Evolutionary conservation across 1,140 invertebrate species (phyloP).

Genomic region (Proctacanthus coquilletti): DNA sequence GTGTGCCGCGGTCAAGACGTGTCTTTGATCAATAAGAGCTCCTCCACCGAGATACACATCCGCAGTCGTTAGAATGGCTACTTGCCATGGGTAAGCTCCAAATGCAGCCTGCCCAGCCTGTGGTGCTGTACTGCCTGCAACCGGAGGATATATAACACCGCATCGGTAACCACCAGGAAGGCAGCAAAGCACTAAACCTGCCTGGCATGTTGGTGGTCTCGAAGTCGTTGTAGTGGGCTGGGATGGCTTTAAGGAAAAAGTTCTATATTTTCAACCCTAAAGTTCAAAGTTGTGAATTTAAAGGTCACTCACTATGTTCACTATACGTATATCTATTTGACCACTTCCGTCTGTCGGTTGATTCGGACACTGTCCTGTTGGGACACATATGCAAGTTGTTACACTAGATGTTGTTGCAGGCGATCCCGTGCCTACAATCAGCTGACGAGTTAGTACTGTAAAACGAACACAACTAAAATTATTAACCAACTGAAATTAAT

Average conservation of each 20-base stretch:
- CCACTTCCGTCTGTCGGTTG: slow-evolving; percentile 29
- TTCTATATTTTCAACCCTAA: background rate
- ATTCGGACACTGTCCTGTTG: slow-evolving; percentile 18
- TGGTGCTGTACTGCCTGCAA: slow-evolving; percentile 12
- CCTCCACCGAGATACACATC: slow-evolving; percentile 51
- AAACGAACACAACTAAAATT: too few relatives aligned
- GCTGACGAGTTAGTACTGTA: slow-evolving; percentile 18
- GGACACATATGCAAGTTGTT: slow-evolving; percentile 21
- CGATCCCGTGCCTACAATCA: slow-evolving; percentile 18
- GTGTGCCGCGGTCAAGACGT: slow-evolving; percentile 54
- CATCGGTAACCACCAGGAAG: slow-evolving; percentile 23
- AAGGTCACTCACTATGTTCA: slow-evolving; percentile 32
- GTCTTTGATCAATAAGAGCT: slow-evolving; percentile 41
- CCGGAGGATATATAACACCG: slow-evolving; percentile 19
- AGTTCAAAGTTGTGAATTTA: background rate
- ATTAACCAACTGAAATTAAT: too few relatives aligned
- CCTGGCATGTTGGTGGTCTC: slow-evolving; percentile 13
- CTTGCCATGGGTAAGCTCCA: slow-evolving; percentile 28
- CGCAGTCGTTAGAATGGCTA: slow-evolving; percentile 30
- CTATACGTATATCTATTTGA: slow-evolving; percentile 42
- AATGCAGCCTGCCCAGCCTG: slow-evolving; percentile 19
- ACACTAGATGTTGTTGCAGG: slow-evolving; percentile 9
- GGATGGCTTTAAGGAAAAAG: background rate
- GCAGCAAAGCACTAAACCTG: slow-evolving; percentile 20
- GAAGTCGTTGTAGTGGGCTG: slow-evolving; percentile 4